Evolutionary conservation across 2,888 invertebrate species (phyloP), one percentile per base, ranked within the genome.

Genomic region (Carterocephalus palaemon): DNA sequence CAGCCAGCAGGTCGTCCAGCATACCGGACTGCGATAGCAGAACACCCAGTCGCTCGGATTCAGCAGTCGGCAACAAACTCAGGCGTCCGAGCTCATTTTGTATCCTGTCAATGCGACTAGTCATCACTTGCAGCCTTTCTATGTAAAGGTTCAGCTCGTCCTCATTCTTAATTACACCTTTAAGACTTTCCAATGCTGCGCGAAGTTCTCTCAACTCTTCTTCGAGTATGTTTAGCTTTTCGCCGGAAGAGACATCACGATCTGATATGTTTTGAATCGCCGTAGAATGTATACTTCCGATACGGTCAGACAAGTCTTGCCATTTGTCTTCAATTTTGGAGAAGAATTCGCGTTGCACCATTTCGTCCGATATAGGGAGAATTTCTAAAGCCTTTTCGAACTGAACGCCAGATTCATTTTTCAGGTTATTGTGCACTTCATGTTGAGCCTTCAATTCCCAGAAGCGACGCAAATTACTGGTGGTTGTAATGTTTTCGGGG

Each of bases 391-490:
- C 92, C 57, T 92, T 92, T 63, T 95, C 94, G 57, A 95, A 91
- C 49, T 91, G 90, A 28, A 89, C 85, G 9, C 91, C 90, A 0
- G 93, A 91, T 56, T 94, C 93, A 47, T 91, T 91, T 39, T 92
- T 90, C 34, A 95, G 88, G 53, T 91, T 92, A 56, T 93, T 94
- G 69, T 95, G 90, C 13, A 95, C 90, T 83, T 95, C 95, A 60
- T 94, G 93, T 60, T 95, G 94, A 0, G 95, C 95, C 72, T 95
- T 95, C 31, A 95, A 75, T 77, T 95, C 95, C 95, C 95, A 95
- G 80, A 95, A 95, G 58, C 93, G 91, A 56, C 94, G 89, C 75
- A 95, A 91, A 60, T 93, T 93, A 39, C 92, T 91, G 5, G 90
- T 90, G 1, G 90, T 89, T 38, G 90, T 89, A 8, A 90, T 88